Percentiles rank a stretch among this genome's conserved stretches.
Conservation (phyloP, 2,888 invertebrate genomes). For the Ramazzottius varieornatus region DNA sequence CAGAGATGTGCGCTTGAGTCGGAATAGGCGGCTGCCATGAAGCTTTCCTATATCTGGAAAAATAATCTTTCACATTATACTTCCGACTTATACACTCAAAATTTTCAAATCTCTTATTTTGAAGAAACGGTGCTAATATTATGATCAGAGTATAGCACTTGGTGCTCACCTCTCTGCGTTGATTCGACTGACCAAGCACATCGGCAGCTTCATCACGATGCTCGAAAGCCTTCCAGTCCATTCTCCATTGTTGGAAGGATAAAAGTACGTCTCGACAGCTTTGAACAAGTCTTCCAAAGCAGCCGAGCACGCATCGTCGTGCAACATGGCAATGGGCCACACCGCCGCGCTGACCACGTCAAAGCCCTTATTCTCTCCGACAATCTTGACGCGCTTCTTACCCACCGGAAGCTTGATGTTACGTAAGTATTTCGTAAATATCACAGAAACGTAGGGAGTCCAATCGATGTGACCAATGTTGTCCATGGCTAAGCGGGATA, state of each 20-base stretch:
- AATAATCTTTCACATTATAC: constrained; percentile 13
- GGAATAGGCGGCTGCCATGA: constrained; percentile 42
- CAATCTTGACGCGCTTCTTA: constrained; percentile 17
- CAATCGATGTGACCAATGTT: constrained; percentile 63
- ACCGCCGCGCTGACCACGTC: background rate
- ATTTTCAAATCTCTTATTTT: no score
- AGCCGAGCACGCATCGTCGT: background rate
- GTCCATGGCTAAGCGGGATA: constrained; percentile 41
- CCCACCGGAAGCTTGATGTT: constrained; percentile 50
- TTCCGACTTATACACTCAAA: constrained; percentile 17
- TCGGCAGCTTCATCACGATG: constrained; percentile 36
- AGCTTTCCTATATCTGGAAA: constrained; percentile 12
- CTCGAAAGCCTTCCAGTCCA: constrained; percentile 33
- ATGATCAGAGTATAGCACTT: background rate
- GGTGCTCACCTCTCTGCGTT: constrained; percentile 32
- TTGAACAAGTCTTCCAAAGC: constrained; percentile 45
- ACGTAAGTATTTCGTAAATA: constrained; percentile 33
- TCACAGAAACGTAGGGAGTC: constrained; percentile 47
- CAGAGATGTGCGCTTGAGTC: constrained; percentile 40
- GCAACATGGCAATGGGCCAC: background rate
- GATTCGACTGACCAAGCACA: constrained; percentile 35
- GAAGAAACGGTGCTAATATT: no score
- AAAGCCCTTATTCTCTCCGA: background rate
- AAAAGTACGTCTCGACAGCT: constrained; percentile 56
- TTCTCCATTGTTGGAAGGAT: constrained; percentile 58